phyloP scores from a whole-genome alignment of 2,797 vertebrate species.

The Crenichthys baileyi region DNA sequence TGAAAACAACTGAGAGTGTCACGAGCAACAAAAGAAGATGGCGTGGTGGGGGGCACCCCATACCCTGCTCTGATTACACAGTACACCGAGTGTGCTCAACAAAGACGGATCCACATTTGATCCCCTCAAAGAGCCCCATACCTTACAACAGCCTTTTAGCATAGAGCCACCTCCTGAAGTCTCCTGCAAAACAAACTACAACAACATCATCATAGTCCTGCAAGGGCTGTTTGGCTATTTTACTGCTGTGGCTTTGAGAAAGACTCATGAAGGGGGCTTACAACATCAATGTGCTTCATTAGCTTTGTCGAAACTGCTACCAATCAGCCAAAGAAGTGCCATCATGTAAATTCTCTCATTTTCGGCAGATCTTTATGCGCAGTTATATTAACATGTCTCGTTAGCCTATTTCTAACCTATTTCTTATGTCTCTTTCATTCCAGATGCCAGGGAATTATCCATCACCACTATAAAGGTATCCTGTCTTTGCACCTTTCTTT shows the following conservation, averaged over 20 bases:
- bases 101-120: conserved; percentile 40
- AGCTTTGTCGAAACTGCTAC: conserved; percentile 30
- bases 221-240: conserved; percentile 58
- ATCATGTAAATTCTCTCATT: conserved; percentile 24
- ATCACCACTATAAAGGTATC: conserved; percentile 78
- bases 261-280: conserved; percentile 51
- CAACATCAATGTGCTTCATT: conserved; percentile 58
- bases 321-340: conserved; percentile 27
- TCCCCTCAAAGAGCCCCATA: conserved; percentile 53
- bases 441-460: conserved; percentile 68
- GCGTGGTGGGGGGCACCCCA: neutral
- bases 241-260: conserved; percentile 49
- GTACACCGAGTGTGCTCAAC: neutral
- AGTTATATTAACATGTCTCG: conserved; percentile 22
- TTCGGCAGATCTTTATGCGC: conserved; percentile 29
- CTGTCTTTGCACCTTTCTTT: conserved; percentile 7
- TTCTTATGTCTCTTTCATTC: conserved; percentile 32
- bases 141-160: conserved; percentile 59
- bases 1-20: conserved; percentile 50
- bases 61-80: conserved; percentile 19
- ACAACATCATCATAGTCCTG: conserved; percentile 58
- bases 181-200: conserved; percentile 46
- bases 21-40: conserved; percentile 17
- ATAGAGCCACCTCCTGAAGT: conserved; percentile 54
- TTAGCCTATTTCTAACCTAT: conserved; percentile 21